Base-by-base conservation (phyloP, 2,888 invertebrate species). In the Galeruca laticollis region DNA sequence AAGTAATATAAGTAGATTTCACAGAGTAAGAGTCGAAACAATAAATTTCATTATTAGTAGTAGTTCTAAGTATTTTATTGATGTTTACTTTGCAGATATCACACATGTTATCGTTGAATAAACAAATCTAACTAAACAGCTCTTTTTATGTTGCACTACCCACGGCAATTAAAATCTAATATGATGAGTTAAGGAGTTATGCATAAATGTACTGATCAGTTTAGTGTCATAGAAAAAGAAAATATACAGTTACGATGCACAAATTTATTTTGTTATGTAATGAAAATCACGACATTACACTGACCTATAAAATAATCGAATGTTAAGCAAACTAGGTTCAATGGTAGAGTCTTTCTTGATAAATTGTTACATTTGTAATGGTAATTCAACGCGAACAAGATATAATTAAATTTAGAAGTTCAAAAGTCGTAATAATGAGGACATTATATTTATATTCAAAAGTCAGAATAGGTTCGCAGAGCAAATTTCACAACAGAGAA, bases 231-330 rank as follows among this genome's bases (percentile, higher is more conserved):
- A 4, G 2, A 15, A 15, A 15, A 47, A 47, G 1, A 15, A 47
- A 18, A 47, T 26, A 26, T 26, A 26, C 3, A 26, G 6, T 26
- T n/a, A n/a, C n/a, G n/a, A n/a, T n/a, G n/a, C n/a, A n/a, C 26
- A 26, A 26, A 26, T 2, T 5, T 26, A 26, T 26, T 47, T 47
- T 18, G 18, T 47, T 15, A 18, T 18, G 47, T 56, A 56, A 56
- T 33, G 8, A 33, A n/a, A 15, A 54, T 54, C 54, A 47, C 47
- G 59, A 59, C 18, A 2, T 20, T 37, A 40, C 59, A 59, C n/a
- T 59, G 59, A 59, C 40, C 59, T 59, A 37, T 59, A 3, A 26
- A 52, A 21, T 21, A 11, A 52, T 15, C 18, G 47, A 26, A n/a
- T 52, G 52, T 26, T 21, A 13, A 18, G 10, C 10, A 49, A 52